These are phyloP conservation scores for Vulpes vulpes DNA, from an alignment of 2,113 vertebrate species.

Conservation along the genomic window DNA sequence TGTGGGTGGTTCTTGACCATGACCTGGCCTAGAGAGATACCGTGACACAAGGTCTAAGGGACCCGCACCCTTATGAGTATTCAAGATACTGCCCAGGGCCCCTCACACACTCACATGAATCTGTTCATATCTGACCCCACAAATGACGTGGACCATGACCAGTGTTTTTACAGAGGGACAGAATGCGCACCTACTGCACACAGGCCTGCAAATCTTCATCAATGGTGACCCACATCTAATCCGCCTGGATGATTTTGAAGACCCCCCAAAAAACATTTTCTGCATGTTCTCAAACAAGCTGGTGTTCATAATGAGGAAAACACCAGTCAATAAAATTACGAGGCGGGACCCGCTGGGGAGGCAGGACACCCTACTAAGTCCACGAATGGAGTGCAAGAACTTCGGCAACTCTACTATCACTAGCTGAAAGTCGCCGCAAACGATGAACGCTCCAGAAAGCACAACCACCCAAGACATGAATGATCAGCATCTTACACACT, in stretches of 20 bases:
- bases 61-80: background rate
- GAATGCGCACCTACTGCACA: background rate
- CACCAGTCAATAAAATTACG: too few relatives aligned
- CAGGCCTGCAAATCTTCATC: background rate
- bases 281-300: background rate
- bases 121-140: background rate
- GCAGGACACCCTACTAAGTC: too few relatives aligned
- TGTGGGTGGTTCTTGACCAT: background rate
- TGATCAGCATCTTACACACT: background rate
- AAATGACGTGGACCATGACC: background rate
- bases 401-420: too few relatives aligned
- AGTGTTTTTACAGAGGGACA: background rate
- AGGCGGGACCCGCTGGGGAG: too few relatives aligned
- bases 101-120: background rate
- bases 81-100: background rate
- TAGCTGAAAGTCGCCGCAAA: background rate
- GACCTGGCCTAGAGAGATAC: rapidly evolving
- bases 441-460: background rate
- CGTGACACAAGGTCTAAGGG: background rate
- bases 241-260: background rate
- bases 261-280: background rate
- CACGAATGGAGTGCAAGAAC: too few relatives aligned
- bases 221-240: background rate
- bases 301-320: too few relatives aligned
- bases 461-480: background rate